Conservation (phyloP, 2,113 vertebrate genomes). For the Chauna torquata region DNA sequence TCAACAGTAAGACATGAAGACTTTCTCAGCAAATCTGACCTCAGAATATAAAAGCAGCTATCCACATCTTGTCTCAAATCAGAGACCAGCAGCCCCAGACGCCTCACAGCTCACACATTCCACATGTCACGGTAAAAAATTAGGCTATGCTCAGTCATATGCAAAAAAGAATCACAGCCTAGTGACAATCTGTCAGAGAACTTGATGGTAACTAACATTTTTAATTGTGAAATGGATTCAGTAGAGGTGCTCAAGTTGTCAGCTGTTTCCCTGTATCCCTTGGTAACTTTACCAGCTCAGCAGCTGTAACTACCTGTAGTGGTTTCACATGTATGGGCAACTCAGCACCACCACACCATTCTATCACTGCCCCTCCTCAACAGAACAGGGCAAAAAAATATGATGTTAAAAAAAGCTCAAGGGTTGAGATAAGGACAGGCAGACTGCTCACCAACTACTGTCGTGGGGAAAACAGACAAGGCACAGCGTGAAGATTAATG, state of each 20-base stretch:
- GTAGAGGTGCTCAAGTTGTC: not conserved
- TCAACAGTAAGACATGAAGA: not conserved
- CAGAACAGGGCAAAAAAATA: not conserved
- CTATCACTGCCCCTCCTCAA: not conserved
- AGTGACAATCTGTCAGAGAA: not conserved
- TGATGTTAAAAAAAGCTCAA: not conserved
- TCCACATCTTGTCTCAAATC: not conserved
- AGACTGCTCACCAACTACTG: not conserved
- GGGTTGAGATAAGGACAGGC: not conserved
- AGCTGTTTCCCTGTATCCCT: not conserved
- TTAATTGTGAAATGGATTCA: not conserved
- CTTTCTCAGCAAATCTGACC: not conserved
- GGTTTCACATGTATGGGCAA: not conserved
- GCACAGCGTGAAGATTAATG: not conserved
- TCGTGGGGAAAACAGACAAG: not conserved
- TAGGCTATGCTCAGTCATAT: not conserved
- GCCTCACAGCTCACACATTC: not conserved
- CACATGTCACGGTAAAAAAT: not conserved
- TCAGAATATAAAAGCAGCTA: not conserved
- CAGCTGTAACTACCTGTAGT: not conserved
- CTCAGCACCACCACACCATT: not conserved
- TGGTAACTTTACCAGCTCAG: accelerated
- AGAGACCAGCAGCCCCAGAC: not conserved
- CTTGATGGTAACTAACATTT: not conserved
- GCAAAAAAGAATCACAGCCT: not conserved